Percentiles rank a stretch among this genome's conserved stretches.
Evolutionary conservation across 37 sponge, comb jelly and placozoan species (phyloP).

Genomic region (Bolinopsis microptera): DNA sequence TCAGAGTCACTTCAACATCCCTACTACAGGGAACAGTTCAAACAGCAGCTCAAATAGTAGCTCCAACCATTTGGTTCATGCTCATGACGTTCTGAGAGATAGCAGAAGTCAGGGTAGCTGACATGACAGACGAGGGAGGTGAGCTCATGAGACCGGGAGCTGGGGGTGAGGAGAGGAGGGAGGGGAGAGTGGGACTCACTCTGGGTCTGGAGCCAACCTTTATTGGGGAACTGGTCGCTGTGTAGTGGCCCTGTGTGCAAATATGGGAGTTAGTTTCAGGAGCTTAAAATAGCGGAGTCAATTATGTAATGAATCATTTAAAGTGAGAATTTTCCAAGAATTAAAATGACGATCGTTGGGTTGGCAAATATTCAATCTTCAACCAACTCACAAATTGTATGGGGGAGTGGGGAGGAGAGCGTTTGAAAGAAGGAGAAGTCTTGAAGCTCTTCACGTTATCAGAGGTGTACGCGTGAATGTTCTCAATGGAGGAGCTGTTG

Average conservation of each 20-base stretch:
- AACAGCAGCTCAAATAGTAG: constrained; percentile 21
- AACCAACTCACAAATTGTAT: constrained; percentile 22
- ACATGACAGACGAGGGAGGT: constrained; percentile 5
- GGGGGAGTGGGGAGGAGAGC: background rate
- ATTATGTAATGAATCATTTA: background rate
- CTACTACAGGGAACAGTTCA: too few relatives aligned
- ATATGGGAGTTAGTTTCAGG: background rate
- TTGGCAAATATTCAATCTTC: too few relatives aligned
- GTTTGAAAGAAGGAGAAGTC: constrained; percentile 27
- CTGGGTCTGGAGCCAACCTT: background rate
- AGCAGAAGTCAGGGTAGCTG: constrained; percentile 26
- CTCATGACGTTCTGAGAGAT: constrained; percentile 15
- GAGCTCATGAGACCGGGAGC: background rate
- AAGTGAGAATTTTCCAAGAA: background rate
- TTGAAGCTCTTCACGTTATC: background rate
- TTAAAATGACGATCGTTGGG: too few relatives aligned
- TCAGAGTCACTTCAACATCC: background rate
- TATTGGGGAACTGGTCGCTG: background rate
- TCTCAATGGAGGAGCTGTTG: background rate
- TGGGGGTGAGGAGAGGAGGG: background rate
- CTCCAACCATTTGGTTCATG: constrained; percentile 40
- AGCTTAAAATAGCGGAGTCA: background rate
- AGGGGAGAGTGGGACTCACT: background rate
- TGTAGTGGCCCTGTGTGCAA: background rate
- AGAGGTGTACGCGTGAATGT: background rate